phyloP scores from a whole-genome alignment of 2,888 invertebrate species.

The Monopis laevigella region DNA sequence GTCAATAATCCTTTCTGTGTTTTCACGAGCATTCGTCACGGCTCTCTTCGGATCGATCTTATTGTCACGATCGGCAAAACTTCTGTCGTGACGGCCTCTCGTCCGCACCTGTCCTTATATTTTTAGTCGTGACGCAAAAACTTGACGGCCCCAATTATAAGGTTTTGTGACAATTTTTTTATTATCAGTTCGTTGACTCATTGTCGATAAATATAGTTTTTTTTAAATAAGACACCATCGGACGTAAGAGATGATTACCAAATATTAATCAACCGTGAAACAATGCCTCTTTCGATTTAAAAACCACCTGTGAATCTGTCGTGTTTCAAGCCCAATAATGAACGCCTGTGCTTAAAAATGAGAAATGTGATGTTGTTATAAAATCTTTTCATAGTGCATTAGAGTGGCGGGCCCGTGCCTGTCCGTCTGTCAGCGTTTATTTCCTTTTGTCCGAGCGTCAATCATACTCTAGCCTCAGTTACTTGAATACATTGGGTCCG shows the following conservation, averaged over 20 bases:
- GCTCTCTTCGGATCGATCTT: constrained; percentile 40
- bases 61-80: constrained; percentile 34
- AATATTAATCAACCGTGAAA: constrained; percentile 1
- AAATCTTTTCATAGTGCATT: constrained; percentile 11
- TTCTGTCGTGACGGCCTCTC: constrained; percentile 5
- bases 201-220: no score
- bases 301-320: constrained; percentile 3
- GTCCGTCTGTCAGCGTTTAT: constrained; percentile 14
- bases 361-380: constrained; percentile 7
- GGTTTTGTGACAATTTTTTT: constrained; percentile 1
- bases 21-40: constrained; percentile 47
- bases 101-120: constrained; percentile 11
- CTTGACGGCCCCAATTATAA: constrained; percentile 7
- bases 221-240: no score
- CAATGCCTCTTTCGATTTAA: constrained; percentile 1
- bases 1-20: constrained; percentile 21
- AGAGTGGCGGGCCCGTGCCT: constrained; percentile 11
- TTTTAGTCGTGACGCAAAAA: constrained; percentile 19
- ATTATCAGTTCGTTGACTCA: not conserved
- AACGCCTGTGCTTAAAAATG: constrained; percentile 6
- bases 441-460: constrained; percentile 15
- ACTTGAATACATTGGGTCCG: constrained; percentile 2
- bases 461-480: constrained; percentile 10
- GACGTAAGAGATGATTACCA: not conserved
- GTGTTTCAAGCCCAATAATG: constrained; percentile 5